Conservation (phyloP, 2,797 vertebrate species). For the Pseudomugil tenellus region DNA sequence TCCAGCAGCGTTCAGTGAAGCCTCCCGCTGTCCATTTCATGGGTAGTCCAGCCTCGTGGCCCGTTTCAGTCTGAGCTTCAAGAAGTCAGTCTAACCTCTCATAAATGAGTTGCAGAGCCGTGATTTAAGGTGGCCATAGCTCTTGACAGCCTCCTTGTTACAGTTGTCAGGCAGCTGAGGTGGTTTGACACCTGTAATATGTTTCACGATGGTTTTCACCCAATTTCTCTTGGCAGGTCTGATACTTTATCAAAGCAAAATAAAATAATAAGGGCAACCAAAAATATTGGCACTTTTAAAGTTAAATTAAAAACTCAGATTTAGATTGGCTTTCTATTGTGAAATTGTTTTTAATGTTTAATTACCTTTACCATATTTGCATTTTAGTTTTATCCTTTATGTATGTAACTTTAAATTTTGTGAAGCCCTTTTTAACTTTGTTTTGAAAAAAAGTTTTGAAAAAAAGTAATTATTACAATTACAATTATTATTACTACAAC, state of each 20-base stretch:
- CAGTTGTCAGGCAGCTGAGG: conserved; percentile 67
- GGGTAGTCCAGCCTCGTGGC: neutral
- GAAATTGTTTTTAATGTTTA: too few species aligned
- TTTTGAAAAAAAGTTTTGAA: too few species aligned
- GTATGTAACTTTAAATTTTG: too few species aligned
- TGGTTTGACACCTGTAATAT: conserved; percentile 73
- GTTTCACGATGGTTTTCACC: conserved; percentile 49
- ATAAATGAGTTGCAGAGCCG: conserved; percentile 51
- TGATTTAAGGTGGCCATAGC: conserved; percentile 42
- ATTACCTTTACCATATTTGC: too few species aligned
- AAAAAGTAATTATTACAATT: too few species aligned
- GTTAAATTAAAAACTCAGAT: too few species aligned
- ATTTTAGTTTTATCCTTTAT: too few species aligned
- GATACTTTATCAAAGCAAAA: conserved; percentile 51
- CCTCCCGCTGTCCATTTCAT: conserved; percentile 9
- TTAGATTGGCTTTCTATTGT: too few species aligned
- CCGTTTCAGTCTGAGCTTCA: conserved; percentile 14
- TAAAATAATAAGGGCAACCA: neutral
- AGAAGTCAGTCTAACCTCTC: conserved; percentile 32
- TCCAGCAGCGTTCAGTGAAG: neutral
- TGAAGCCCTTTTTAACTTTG: too few species aligned
- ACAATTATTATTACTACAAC: too few species aligned
- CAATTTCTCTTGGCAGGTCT: conserved; percentile 56
- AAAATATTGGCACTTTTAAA: too few species aligned
- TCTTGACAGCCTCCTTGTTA: conserved; percentile 67